phyloP scores from a whole-genome alignment of 2,113 vertebrate genomes.

The Dasypus novemcinctus region DNA sequence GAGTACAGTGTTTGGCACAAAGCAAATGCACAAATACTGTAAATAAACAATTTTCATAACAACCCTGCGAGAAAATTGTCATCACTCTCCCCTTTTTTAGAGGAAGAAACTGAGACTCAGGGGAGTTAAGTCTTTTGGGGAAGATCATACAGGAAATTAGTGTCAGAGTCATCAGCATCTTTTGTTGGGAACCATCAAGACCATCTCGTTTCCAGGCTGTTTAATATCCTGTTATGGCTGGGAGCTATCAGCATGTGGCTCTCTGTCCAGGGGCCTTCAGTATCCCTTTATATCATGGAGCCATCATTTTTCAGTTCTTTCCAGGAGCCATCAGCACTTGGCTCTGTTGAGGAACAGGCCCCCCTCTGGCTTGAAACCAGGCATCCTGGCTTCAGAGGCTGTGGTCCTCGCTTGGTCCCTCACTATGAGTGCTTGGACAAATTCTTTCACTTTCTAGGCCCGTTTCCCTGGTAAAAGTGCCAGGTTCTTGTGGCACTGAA shows the following conservation, averaged over 20 bases:
- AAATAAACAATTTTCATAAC: not conserved
- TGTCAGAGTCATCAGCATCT: not conserved
- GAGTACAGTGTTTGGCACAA: not conserved
- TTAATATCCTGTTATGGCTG: not conserved
- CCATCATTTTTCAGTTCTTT: not conserved
- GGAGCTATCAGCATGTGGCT: not conserved
- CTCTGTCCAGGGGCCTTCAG: not conserved
- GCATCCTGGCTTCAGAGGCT: not conserved
- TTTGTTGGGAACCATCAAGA: not conserved
- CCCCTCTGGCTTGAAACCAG: not conserved
- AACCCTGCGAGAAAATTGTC: not conserved
- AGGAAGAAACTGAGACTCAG: not conserved
- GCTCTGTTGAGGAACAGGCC: not conserved
- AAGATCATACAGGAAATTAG: not conserved
- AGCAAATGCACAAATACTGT: not conserved
- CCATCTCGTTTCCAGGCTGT: constrained; percentile 2
- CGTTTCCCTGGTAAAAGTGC: not conserved
- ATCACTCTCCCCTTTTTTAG: not conserved
- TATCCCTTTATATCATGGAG: not conserved
- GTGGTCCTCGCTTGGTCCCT: not conserved
- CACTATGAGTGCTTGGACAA: not conserved
- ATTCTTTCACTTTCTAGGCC: not conserved
- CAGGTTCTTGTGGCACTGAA: not conserved
- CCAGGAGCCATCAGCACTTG: not conserved
- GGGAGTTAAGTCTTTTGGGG: not conserved